Evolutionary conservation across 2,113 vertebrate genomes (phyloP).

Genomic region (Pelusios castaneus): DNA sequence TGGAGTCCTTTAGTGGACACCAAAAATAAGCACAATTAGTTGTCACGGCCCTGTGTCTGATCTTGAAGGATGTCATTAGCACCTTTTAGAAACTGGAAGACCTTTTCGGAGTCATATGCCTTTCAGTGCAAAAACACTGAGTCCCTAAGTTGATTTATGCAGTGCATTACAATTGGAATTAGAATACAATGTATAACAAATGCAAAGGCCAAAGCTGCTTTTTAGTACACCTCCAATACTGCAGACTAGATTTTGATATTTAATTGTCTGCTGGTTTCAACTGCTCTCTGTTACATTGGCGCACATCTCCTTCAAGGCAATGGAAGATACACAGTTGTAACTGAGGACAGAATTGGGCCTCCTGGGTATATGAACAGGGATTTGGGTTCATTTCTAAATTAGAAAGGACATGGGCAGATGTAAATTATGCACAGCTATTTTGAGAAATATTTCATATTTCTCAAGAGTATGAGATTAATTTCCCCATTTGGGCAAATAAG

Average conservation of each 20-base stretch:
- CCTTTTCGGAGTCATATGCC: not conserved
- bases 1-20: not conserved
- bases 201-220: not conserved
- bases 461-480: slow-evolving; percentile 58
- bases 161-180: not conserved
- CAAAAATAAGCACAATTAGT: not conserved
- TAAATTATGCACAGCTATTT: slow-evolving; percentile 66
- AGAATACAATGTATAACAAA: not conserved
- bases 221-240: not conserved
- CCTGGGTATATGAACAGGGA: not conserved
- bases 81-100: not conserved
- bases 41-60: not conserved
- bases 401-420: slow-evolving; percentile 30
- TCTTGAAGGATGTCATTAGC: not conserved
- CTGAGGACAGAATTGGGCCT: not conserved
- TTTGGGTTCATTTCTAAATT: not conserved
- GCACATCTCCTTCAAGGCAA: not conserved
- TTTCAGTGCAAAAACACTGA: not conserved
- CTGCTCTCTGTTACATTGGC: not conserved
- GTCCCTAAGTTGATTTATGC: not conserved
- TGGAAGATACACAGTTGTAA: fast-evolving
- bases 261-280: not conserved
- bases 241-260: not conserved
- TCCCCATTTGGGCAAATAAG: slow-evolving; percentile 67
- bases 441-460: slow-evolving; percentile 58